Evolutionary conservation across 2,888 invertebrate genomes (phyloP), one percentile per base, ranked within the genome.

Genomic region (Deladenus siricidicola): DNA sequence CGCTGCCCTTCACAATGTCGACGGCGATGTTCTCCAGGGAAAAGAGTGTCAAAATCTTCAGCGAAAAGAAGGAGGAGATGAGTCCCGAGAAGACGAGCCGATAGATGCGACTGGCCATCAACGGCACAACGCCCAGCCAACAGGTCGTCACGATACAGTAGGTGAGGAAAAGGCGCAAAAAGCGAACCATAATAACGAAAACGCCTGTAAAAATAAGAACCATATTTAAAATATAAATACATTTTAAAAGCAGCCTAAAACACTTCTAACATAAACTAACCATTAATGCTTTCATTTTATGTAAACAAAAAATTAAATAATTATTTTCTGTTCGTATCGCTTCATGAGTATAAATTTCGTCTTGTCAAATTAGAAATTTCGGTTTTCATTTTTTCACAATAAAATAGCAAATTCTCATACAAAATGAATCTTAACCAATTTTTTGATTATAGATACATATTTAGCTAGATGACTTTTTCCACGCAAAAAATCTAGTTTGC

Each of bases 101-200:
- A 43, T 68, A 51, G 8, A 65, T 60, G 1, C 70, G 59, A 81
- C 93, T 93, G 8, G 96, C 94, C 4, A 92, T 90, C 21, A 96
- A 83, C 1, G 96, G 96, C 6, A 98, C 94, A 49, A 96, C 85
- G 2, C 91, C 93, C 21, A 98, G 85, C 98, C 98, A 98, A 2
- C 96, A 94, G 56, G 92, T 84, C 4, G 93, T 92, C 2, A 98
- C 98, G 52, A 98, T 82, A 0, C 93, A 91, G 79, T 94, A 98
- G 80, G 96, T 94, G 24, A 94, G 83, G 94, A 96, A 96, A 80
- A 90, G 92, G 78, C 90, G 88, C 0, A 94, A 87, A 1, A 93
- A 94, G 47, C 89, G 89, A 2, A 87, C 87, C 30, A 94, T 86
- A 23, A 67, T 67, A 2, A 62, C 28, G 19, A 62, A 53, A 0